These are phyloP conservation scores for Neuroterus valhalla DNA, from an alignment of 1,140 invertebrate species.

Conservation along the genomic window DNA sequence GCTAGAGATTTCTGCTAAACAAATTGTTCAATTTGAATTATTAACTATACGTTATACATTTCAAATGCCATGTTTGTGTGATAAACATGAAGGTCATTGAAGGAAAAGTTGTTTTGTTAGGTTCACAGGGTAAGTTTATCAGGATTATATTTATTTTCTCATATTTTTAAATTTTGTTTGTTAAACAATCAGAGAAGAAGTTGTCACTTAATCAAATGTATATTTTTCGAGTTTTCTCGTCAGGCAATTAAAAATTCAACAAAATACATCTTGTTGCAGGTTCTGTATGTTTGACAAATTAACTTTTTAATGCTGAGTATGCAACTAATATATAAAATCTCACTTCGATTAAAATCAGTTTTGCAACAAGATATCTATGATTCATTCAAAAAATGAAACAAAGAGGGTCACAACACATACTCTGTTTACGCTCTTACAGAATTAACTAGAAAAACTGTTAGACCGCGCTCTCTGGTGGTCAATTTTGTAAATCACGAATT, in stretches of 20 bases:
- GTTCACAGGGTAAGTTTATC: slow-evolving; percentile 82
- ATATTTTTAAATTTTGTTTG: too few relatives aligned
- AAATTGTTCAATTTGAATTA: neutral
- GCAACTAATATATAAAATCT: neutral
- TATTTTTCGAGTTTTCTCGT: too few relatives aligned
- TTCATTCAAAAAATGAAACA: slow-evolving; percentile 1
- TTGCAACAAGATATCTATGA: slow-evolving; percentile 13
- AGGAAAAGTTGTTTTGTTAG: slow-evolving; percentile 88
- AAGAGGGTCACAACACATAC: neutral
- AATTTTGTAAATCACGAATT: neutral
- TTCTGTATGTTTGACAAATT: too few relatives aligned
- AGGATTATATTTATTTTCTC: neutral
- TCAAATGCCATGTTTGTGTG: neutral
- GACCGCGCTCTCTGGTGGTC: neutral
- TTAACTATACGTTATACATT: neutral
- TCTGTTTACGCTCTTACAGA: slow-evolving; percentile 14
- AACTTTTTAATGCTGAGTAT: neutral
- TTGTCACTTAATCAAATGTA: too few relatives aligned
- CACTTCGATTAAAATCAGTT: slow-evolving; percentile 30
- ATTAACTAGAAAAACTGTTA: neutral
- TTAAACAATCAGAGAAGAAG: too few relatives aligned
- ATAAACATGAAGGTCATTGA: slow-evolving; percentile 81
- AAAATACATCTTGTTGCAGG: too few relatives aligned
- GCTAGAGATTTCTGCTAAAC: neutral
- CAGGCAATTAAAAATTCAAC: too few relatives aligned